Base-by-base conservation (phyloP, 2,113 vertebrate genomes). In the Ctenodactylus gundi region DNA sequence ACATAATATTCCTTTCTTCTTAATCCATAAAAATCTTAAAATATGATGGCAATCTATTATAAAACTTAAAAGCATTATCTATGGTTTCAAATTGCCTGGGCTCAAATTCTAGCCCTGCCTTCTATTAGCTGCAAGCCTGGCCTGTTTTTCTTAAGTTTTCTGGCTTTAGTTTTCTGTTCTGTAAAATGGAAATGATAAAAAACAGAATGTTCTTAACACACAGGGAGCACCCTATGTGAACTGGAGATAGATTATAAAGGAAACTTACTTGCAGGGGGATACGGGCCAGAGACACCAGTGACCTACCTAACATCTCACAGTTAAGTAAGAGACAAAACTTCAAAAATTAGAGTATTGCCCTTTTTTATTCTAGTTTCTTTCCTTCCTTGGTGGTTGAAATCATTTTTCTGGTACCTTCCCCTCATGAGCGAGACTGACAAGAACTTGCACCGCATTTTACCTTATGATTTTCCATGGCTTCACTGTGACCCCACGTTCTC, bases 401-500 rank as follows among this genome's bases (percentile, higher is more conserved):
- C 9, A n/a, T 85, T 93, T 90, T 65, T 39, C 70, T 75, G n/a
- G 36, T 44, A 70, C 44, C 64, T 89, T 64, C 62, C 90, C 87
- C 91, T 85, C 85, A 73, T 77, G 64, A 64, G 51, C 70, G n/a
- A 96, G 65, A 55, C 41, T 89, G 81, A 89, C 53, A 94, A 86
- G 85, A 65, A 94, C 75, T 96, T 95, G 83, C 64, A 93, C 89
- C 86, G 51, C 70, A 78, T 95, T 96, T 89, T 51, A 67, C 88
- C 93, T 65, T 76, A n/a, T 80, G 92, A 90, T 92, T 90, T 78
- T 82, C 60, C 60, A 20, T 75, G 92, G 72, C 92, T 95, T 93
- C 62, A 6, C 18, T 49, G 88, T 90, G 95, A 94, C 96, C 95
- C 77, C 57, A 78, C 81, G 90, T 94, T 95, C 91, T 94, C 88